Evolutionary conservation across 2,797 vertebrate species (phyloP).

Genomic region (Enteromius trimaculatus): DNA sequence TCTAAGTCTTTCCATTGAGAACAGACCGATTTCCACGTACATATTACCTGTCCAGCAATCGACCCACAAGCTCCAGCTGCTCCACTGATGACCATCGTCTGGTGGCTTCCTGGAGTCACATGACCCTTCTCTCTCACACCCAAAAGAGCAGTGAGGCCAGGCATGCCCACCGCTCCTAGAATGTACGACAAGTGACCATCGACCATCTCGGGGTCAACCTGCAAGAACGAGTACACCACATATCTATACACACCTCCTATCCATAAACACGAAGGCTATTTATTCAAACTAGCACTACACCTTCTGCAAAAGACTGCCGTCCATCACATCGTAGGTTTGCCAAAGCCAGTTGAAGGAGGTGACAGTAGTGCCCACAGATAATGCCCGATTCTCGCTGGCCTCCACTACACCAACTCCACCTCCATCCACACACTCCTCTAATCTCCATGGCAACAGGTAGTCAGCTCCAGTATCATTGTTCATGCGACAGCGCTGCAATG

Average conservation of each 20-base stretch:
- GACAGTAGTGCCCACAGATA: conserved; percentile 81
- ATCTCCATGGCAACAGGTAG: conserved; percentile 86
- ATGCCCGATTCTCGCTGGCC: conserved; percentile 77
- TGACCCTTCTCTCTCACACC: conserved; percentile 91
- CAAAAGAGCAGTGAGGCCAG: conserved; percentile 88
- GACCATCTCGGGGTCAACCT: conserved; percentile 86
- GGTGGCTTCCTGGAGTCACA: conserved; percentile 81
- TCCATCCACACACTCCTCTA: conserved; percentile 84
- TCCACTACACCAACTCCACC: conserved; percentile 89
- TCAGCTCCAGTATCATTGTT: conserved; percentile 87
- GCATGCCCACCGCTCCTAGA: conserved; percentile 89
- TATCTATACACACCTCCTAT: background rate
- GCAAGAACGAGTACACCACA: conserved; percentile 31
- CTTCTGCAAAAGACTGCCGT: conserved; percentile 84
- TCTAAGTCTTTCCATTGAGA: background rate
- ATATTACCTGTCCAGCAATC: conserved; percentile 90
- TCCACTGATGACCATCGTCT: conserved; percentile 95
- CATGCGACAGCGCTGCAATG: conserved; percentile 90
- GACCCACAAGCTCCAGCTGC: conserved; percentile 94
- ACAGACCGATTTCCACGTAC: background rate
- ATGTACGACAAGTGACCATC: conserved; percentile 88
- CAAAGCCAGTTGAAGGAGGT: conserved; percentile 91
- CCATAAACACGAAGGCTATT: background rate
- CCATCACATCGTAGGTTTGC: conserved; percentile 85
- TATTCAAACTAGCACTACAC: conserved; percentile 66